Base-by-base conservation (phyloP, 2,888 invertebrate genomes). In the Resseliella maxima region DNA sequence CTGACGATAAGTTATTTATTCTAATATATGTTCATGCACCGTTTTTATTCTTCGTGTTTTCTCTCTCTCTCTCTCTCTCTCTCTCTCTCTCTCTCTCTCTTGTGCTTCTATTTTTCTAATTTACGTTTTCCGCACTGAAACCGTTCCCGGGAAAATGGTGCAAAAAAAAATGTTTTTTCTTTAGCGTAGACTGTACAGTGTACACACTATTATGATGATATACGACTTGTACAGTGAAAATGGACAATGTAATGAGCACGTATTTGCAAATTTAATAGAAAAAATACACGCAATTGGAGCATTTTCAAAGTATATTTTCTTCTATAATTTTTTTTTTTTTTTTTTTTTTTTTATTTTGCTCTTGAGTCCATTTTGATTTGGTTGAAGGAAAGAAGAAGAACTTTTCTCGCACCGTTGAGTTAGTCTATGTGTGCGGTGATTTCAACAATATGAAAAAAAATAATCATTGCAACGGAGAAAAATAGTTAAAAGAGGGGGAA, bases 251-350 rank as follows among this genome's bases (percentile, higher is more conserved):
- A 72, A 72, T 72, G 15, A 72, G 72, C 15, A 72, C 35, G 72
- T 72, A 72, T 72, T 59, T 59, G 24, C 59, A 59, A 59, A 72
- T 72, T 72, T 72, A 72, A 72, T 72, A 27, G 27, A 72, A 72
- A 59, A 72, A 72, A 72, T 31, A 72, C 72, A 72, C 72, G 72
- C 72, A 72, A 72, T 12, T 35, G 2, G 15, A 31, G 0, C 72
- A 72, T 72, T 72, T 31, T 15, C 24, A 24, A 24, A 27, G 59
- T 3, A 27, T 24, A 72, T 72, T 31, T 72, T n/a, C n/a, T n/a
- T n/a, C 12, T 41, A 5, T 5, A 41, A 5, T 12, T 8, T 41
- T 8, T 41, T 41, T 41, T 41, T 12, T 5, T 41, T 41, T n/a
- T n/a, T n/a, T n/a, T n/a, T n/a, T n/a, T n/a, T n/a, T n/a, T n/a